Evolutionary conservation across 2,888 invertebrate genomes (phyloP).

Genomic region (Blastobasis lacticolella): DNA sequence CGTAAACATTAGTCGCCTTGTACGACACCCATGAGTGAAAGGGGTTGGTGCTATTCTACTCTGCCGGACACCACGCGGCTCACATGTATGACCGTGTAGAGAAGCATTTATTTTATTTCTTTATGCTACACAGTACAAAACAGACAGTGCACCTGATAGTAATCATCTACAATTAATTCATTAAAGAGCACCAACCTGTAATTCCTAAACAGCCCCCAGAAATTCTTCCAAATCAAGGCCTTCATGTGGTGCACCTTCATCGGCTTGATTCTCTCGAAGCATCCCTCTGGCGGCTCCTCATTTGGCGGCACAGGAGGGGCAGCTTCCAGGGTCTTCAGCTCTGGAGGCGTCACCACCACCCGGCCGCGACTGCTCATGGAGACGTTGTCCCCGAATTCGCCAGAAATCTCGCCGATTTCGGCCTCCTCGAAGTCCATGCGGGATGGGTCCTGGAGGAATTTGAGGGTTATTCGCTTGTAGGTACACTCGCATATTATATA

Average conservation of each 20-base stretch:
- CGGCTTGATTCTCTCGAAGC: conserved; percentile 76
- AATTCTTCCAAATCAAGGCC: conserved; percentile 91
- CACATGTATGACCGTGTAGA: too few species aligned
- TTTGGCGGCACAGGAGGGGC: conserved; percentile 78
- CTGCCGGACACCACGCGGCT: too few species aligned
- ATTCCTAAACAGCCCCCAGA: conserved; percentile 89
- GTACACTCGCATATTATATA: too few species aligned
- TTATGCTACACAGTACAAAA: too few species aligned
- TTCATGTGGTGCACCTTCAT: conserved; percentile 83
- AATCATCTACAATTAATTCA: too few species aligned
- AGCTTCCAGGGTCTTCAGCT: conserved; percentile 57
- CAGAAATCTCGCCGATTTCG: conserved; percentile 84
- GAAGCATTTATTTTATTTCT: too few species aligned
- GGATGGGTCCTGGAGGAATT: conserved; percentile 69
- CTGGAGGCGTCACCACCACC: conserved; percentile 76
- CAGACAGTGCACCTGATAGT: too few species aligned
- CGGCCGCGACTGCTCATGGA: conserved; percentile 83
- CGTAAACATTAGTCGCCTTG: too few species aligned
- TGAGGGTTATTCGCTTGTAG: background rate
- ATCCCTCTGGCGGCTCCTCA: conserved; percentile 71
- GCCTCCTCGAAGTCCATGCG: conserved; percentile 79
- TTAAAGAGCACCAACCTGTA: conserved; percentile 75
- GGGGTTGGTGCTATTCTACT: too few species aligned
- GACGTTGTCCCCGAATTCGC: conserved; percentile 90
- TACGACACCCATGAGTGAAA: too few species aligned